Evolutionary conservation across 2,113 vertebrate genomes (phyloP), one percentile per base, ranked within the genome.

Genomic region (Platichthys stellatus): DNA sequence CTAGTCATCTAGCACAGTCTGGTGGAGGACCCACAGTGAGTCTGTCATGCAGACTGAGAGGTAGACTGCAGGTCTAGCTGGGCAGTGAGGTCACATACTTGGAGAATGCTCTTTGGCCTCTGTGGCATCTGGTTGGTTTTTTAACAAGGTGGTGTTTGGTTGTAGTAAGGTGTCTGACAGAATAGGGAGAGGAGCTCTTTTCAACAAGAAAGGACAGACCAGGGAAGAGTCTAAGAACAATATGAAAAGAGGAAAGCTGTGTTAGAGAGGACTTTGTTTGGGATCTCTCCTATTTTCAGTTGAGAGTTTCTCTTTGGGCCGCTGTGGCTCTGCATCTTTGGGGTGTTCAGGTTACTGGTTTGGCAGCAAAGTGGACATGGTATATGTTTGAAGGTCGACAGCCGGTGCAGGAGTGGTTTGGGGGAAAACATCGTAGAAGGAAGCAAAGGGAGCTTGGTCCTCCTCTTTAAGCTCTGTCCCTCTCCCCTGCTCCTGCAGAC

Each of bases 101-200:
- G 96, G 96, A 96, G 96, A 97, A 96, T 97, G 97, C 96, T 99
- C 98, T 99, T 99, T 99, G 98, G 98, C 97, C 96, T 97, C 96
- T 93, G 90, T 93, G 91, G 90, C 89, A 86, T 93, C 89, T 81
- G 84, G 87, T 92, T 89, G 77, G 59, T 89, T 86, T 84, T 17
- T 84, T 58, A 84, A 88, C 84, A 88, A 89, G 81, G 82, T 88
- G 87, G 84, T 72, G 88, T 93, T 92, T 92, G 91, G 92, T 92
- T 90, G 76, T 84, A 86, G 67, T 81, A 88, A 83, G 80, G 84
- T 84, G 76, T 90, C 76, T 60, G 74, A 85, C 58, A 11, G 67
- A 85, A 69, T 23, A 77, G 68, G 71, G 82, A 84, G 76, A 80
- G 81, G 74, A 84, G 72, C 74, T 88, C 69, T 86, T 81, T 86